Evolutionary conservation across 2,888 invertebrate genomes (phyloP).

Genomic region (Anthrax anthrax): DNA sequence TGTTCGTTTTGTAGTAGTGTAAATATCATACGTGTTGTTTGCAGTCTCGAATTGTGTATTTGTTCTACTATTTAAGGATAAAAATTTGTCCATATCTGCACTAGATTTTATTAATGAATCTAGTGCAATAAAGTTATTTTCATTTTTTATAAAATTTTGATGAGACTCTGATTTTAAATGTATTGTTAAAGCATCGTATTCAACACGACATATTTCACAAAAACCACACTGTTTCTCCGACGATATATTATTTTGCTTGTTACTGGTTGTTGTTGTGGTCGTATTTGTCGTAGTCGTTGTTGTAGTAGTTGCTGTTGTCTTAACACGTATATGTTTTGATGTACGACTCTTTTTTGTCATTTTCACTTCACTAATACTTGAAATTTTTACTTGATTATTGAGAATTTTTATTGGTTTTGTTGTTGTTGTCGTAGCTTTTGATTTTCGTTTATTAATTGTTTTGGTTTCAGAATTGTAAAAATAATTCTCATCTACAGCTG

Average conservation of each 20-base stretch:
- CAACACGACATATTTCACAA: constrained; percentile 67
- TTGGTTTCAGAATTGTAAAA: neutral
- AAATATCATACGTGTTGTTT: neutral
- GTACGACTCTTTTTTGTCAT: constrained; percentile 29
- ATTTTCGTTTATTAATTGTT: neutral
- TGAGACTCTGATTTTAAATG: constrained; percentile 64
- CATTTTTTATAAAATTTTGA: constrained; percentile 55
- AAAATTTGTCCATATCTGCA: constrained; percentile 39
- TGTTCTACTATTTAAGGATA: neutral
- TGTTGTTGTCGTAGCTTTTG: neutral
- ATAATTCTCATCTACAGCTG: neutral
- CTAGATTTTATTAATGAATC: constrained; percentile 55
- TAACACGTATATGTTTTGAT: constrained; percentile 11
- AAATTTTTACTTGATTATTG: neutral
- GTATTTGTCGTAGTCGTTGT: constrained; percentile 18
- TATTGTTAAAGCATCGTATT: constrained; percentile 52
- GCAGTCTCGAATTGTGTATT: too few relatives aligned
- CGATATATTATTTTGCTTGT: constrained; percentile 13
- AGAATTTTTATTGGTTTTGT: too few relatives aligned
- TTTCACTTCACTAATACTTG: neutral
- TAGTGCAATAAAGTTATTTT: constrained; percentile 57
- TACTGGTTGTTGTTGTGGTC: constrained; percentile 7
- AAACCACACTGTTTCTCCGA: constrained; percentile 45
- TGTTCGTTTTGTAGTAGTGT: neutral
- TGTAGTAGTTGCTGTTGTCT: constrained; percentile 3